Evolutionary conservation across 2,888 invertebrate species (phyloP), one percentile per base, ranked within the genome.

Genomic region (Norana najaformis): DNA sequence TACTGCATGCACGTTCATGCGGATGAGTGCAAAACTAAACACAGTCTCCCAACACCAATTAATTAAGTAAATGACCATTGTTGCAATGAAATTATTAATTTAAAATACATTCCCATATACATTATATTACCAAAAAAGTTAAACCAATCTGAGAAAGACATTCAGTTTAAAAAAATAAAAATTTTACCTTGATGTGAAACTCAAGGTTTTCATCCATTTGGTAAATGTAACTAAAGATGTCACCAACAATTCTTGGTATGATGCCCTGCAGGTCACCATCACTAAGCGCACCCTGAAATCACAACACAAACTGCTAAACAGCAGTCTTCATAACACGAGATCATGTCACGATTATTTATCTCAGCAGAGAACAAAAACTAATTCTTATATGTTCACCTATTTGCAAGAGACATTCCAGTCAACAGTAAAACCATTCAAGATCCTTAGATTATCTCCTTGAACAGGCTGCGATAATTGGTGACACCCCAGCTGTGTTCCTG

Each of bases 151-250:
- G 69, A 69, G n/a, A 30, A 69, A 69, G n/a, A 11, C 30, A 69
- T 69, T 8, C 6, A 6, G 11, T 69, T 30, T 23, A 47, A 4
- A 47, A 2, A 47, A 47, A 47, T 23, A 47, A n/a, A 6, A 69
- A 69, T n/a, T 69, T 85, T 92, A 95, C 98, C 96, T 99, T 99
- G 94, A 99, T 99, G 96, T 99, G 99, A 95, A 99, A 99, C 95
- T 99, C 99, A 94, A 99, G 96, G 96, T 99, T 98, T 95, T 99
- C 98, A 96, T 99, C 99, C 99, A 99, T 99, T 93, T 97, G 97
- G 95, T 99, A 99, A 95, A 99, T 99, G 96, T 99, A 99, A 96
- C 98, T 98, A 96, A 99, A 99, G 94, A 99, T 99, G 95, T 99
- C 99, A 95, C 98, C 98, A 92, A 99, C 98, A 95, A 99, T 99